Percentiles rank a stretch among this genome's conserved stretches.
phyloP scores from a whole-genome alignment of 92 coral and sea anemone genomes.

The Phenganax marumi region DNA sequence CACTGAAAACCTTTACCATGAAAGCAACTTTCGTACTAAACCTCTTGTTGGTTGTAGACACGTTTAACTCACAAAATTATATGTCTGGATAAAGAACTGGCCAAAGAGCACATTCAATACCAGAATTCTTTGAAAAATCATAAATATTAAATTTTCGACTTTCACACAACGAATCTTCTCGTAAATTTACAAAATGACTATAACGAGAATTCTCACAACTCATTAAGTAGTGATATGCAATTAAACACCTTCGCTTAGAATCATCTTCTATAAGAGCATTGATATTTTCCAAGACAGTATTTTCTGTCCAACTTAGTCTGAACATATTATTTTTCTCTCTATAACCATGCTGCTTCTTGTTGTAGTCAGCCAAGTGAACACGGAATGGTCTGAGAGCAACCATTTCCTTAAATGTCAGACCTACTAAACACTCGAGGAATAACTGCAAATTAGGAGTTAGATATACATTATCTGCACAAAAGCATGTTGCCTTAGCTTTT shows the following conservation, averaged over 20 bases:
- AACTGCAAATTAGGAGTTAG: neutral
- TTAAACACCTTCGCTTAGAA: neutral
- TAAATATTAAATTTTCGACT: slow-evolving; percentile 25
- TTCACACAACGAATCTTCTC: neutral
- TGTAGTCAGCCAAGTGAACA: slow-evolving; percentile 33
- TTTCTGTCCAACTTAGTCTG: neutral
- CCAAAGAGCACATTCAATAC: neutral
- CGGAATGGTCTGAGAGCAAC: slow-evolving; percentile 12
- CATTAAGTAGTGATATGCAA: neutral
- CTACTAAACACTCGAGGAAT: neutral
- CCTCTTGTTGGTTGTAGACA: slow-evolving; percentile 30
- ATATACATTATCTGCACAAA: neutral
- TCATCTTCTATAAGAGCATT: neutral
- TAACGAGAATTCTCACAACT: neutral
- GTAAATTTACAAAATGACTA: neutral
- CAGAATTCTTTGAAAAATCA: neutral
- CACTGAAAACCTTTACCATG: neutral
- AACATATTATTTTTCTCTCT: slow-evolving; percentile 18
- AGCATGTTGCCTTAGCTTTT: neutral
- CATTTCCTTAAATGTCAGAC: neutral
- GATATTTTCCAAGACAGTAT: neutral
- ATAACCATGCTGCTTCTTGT: slow-evolving; percentile 27
- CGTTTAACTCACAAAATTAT: slow-evolving; percentile 44
- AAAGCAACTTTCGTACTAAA: no score
- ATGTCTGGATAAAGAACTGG: slow-evolving; percentile 34